Evolutionary conservation across 1,140 invertebrate species (phyloP).

Genomic region (Drosophila sp.): DNA sequence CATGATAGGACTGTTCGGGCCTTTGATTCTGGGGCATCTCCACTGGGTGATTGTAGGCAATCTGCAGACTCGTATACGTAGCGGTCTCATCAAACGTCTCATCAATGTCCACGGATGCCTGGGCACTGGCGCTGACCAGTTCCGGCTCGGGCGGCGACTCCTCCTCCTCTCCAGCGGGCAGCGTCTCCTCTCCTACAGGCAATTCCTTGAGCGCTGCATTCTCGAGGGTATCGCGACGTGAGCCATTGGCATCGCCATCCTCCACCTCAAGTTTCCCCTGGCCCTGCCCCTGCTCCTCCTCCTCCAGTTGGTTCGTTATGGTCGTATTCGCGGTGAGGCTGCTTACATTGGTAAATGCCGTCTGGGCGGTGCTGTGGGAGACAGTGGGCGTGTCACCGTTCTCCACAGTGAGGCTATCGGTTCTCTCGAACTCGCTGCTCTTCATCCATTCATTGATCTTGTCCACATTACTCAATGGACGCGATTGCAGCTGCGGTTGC

Average conservation of each 20-base stretch:
- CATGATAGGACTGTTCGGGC: constrained; percentile 36
- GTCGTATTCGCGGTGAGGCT: constrained; percentile 73
- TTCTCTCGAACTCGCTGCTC: constrained; percentile 79
- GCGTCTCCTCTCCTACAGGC: constrained; percentile 39
- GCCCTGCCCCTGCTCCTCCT: constrained; percentile 86
- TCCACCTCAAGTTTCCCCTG: constrained; percentile 86
- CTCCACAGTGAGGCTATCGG: constrained; percentile 77
- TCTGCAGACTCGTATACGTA: constrained; percentile 92
- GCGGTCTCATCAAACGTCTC: constrained; percentile 89
- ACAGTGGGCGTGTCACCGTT: constrained; percentile 69
- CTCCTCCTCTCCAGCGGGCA: constrained; percentile 45
- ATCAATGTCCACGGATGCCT: constrained; percentile 86
- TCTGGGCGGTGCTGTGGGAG: constrained; percentile 66
- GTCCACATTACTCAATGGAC: constrained; percentile 64
- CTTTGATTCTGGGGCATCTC: constrained; percentile 49
- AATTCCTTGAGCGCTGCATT: constrained; percentile 78
- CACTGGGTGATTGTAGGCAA: constrained; percentile 93
- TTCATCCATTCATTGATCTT: constrained; percentile 84
- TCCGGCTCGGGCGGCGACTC: constrained; percentile 38
- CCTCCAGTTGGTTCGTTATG: constrained; percentile 74
- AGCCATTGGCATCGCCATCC: constrained; percentile 87
- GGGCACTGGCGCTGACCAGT: constrained; percentile 55
- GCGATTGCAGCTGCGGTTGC: constrained; percentile 64
- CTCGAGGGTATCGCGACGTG: constrained; percentile 84
- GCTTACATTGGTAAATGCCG: constrained; percentile 71